Base-by-base conservation (phyloP, 1,140 invertebrate genomes). In the Diabrotica virgifera region DNA sequence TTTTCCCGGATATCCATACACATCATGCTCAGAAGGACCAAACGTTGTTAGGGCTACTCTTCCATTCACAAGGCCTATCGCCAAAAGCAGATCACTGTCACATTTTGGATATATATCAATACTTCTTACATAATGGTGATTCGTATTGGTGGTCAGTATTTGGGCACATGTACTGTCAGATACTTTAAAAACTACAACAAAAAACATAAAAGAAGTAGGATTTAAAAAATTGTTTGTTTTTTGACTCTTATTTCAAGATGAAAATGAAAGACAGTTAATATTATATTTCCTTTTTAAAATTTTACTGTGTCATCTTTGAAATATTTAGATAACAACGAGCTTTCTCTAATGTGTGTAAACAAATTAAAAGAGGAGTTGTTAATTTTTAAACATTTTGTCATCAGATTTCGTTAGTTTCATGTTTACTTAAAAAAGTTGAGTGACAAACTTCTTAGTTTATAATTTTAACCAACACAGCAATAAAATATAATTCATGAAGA, bases 21-120 rank as follows among this genome's bases (percentile, higher is more conserved):
- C 82, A 74, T 92, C 90, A 80, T 83, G 85, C 50, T 83, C 82
- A 5, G 86, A 84, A 50, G 90, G 86, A 10, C 90, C 89, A 78
- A 96, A 90, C 37, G 89, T 91, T 35, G 87, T 89, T 2, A 96
- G 80, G 6, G 88, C 82, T 35, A 96, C 86, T 81, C 89, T 90
- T n/a, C 94, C 94, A 82, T 91, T 94, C 0, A 88, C 86, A 73
- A 93, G 87, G 4, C 94, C 94, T 59, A 95, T 84, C 0, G 93
- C 94, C 40, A 96, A 80, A 37, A 96, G 81, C 37, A 90, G 87
- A 70, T 94, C 91, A 6, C 84, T 82, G 46, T 91, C 86, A 12
- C 83, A 69, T 78, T 87, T 82, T 52, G 87, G 86, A 82, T 90
- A 88, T 77, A 93, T 89, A 72, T 93, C 90, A n/a, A 93, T 80